phyloP scores from a whole-genome alignment of 2,888 invertebrate species.

The Alloscopus bannaensis region DNA sequence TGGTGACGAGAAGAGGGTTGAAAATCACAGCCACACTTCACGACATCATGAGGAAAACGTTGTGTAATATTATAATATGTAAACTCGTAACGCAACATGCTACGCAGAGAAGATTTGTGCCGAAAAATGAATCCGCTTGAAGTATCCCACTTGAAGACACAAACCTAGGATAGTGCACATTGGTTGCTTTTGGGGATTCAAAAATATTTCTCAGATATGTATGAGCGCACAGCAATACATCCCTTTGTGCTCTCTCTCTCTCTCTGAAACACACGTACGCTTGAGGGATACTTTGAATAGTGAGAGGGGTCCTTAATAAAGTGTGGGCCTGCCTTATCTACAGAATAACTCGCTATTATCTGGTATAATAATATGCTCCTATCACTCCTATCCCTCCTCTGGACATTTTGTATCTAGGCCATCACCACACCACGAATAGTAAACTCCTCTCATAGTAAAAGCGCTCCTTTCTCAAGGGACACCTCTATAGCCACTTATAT shows the following conservation, averaged over 20 bases:
- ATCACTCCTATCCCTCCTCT: neutral
- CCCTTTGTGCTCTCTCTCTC: neutral
- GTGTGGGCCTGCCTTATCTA: neutral
- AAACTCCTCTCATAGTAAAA: too few species aligned
- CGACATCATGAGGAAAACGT: too few species aligned
- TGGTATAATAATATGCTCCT: neutral
- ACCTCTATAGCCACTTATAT: too few species aligned
- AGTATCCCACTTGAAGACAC: neutral
- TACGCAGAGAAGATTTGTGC: neutral
- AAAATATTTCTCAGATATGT: neutral
- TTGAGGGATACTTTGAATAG: neutral
- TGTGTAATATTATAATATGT: neutral
- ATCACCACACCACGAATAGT: neutral
- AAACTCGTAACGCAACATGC: neutral
- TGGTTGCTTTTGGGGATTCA: neutral
- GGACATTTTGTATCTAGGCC: neutral
- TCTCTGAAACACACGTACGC: neutral
- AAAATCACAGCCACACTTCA: constrained; percentile 44
- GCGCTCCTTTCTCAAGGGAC: too few species aligned
- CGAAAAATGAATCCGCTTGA: too few species aligned
- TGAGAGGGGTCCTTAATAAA: constrained; percentile 3
- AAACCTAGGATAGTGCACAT: neutral
- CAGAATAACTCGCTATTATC: neutral
- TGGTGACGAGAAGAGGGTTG: constrained; percentile 31
- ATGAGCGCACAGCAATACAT: neutral